phyloP scores from a whole-genome alignment of 2,113 vertebrate species.

The Rhipidura dahli region DNA sequence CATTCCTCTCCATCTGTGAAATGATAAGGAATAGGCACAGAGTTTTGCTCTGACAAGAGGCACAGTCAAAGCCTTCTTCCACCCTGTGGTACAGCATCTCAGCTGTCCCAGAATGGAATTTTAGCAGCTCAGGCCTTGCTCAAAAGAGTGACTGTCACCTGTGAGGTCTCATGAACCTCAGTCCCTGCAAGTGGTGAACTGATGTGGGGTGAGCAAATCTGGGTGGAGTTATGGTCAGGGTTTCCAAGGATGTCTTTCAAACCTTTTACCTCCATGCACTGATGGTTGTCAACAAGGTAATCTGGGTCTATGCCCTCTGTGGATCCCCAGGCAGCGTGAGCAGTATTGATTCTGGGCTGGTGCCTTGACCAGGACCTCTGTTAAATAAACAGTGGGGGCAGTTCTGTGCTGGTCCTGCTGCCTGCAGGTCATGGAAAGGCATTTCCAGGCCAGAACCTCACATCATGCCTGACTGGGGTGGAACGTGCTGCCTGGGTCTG shows the following conservation, averaged over 20 bases:
- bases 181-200: not conserved
- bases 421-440: not conserved
- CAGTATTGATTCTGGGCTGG: not conserved
- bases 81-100: not conserved
- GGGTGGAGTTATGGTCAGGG: not conserved
- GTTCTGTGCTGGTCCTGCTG: not conserved
- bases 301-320: not conserved
- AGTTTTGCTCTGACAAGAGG: not conserved
- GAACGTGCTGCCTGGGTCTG: not conserved
- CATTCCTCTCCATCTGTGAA: not conserved
- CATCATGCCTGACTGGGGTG: not conserved
- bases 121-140: not conserved
- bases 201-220: not conserved
- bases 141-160: not conserved
- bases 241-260: not conserved
- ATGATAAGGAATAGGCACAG: not conserved
- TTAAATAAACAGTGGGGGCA: not conserved
- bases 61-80: not conserved
- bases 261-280: not conserved
- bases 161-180: not conserved
- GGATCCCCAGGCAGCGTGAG: not conserved
- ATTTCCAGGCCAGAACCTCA: not conserved
- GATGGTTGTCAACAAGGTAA: not conserved
- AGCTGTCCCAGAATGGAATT: not conserved
- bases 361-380: not conserved